Base-by-base conservation (phyloP, 2,888 invertebrate species). In the Alloscopus bannaensis region DNA sequence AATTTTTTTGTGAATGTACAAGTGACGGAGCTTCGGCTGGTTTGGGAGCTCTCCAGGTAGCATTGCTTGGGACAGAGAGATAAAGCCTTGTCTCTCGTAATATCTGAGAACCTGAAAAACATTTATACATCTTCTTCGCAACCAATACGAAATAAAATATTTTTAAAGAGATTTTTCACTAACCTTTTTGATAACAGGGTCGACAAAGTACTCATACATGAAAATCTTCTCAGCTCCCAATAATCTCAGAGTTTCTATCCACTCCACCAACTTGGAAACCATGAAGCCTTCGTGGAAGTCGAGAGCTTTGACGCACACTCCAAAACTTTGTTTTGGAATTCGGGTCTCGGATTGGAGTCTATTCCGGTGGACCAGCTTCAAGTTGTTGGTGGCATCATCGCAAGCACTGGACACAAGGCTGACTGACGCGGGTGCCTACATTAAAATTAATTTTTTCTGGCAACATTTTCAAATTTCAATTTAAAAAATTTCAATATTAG, bases 211-310 rank as follows among this genome's bases (percentile, higher is more conserved):
- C 50, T 88, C 88, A 84, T 90, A 90, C 6, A 90, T 79, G 80
- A 87, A 88, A 3, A 89, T 85, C 78, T 88, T 88, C 26, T 88
- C 87, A 0, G 89, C 89, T 3, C 90, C 90, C 18, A 90, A 85
- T 20, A 88, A 71, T 22, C 85, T 84, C 18, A 89, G 86, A 52
- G 88, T 82, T 83, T 90, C 89, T 4, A 90, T 80, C 90, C 90
- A 90, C 84, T 90, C 90, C 2, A 89, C 86, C 4, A 90, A 83
- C 1, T 88, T 86, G 1, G 86, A 86, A 3, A 88, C 87, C 4
- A 88, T 83, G 81, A 89, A 89, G 22, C 86, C 86, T 52, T 87
- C 86, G 11, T 88, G 87, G 84, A 89, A 90, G 80, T 89, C 89
- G 59, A 90, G 85, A 6, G 90, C 90, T 83, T 88, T 88, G 28